Base-by-base conservation (phyloP, 2,797 vertebrate genomes). In the Selene dorsalis region DNA sequence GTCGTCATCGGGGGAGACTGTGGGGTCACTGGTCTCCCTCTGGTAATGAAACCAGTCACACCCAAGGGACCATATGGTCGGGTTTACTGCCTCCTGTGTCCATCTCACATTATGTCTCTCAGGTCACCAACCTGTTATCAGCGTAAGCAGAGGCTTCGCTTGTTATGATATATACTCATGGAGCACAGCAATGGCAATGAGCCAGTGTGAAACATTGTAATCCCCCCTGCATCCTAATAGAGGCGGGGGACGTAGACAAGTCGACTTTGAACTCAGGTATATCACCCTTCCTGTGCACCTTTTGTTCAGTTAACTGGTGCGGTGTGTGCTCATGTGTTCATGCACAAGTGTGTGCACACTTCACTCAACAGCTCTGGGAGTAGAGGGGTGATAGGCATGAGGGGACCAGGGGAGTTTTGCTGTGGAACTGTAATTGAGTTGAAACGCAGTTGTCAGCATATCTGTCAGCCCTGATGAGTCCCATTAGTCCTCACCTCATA, bases 1-100 rank as follows among this genome's bases (percentile, higher is more conserved):
- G 93, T 90, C 94, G 93, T 95, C 95, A 95, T 95, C 92, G 91
- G 77, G 93, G 92, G 93, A 94, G 89, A 71, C 88, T 75, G 86
- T 48, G 73, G 88, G 91, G 92, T 92, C 90, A 91, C 84, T 75
- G 61, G 65, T 88, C 85, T 88, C 87, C 90, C 92, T 88, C 80
- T 89, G 87, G 92, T 77, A 91, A 82, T 88, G 84, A 89, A 90
- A 82, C 81, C 79, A 79, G 88, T 84, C 87, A 88, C 88, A 92
- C 86, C 93, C 90, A 81, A 68, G 88, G 77, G 93, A 91, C 73
- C 84, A 82, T 73, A 87, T 91, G 85, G 84, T 87, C 30, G 38
- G 68, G 62, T 88, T 91, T 89, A 89, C 84, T 85, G 77, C 86
- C 85, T 73, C 77, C 67, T 80, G 79, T 77, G 82, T 87, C 89